Base-by-base conservation (phyloP, 2,888 invertebrate genomes). In the Volucella inflata region DNA sequence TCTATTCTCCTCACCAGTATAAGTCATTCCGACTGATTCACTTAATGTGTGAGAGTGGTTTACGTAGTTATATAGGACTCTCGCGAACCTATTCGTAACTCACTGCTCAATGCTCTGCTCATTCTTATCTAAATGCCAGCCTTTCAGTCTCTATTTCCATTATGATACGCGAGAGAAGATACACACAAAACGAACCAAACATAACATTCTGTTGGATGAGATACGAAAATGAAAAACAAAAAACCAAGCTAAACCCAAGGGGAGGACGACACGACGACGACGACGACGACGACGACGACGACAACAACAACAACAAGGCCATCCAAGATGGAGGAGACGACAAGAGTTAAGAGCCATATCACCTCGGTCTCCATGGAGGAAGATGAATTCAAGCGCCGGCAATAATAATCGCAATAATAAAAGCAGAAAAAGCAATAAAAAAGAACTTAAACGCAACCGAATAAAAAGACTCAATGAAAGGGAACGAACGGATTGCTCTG, bases 111-210 rank as follows among this genome's bases (percentile, higher is more conserved):
- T 42, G 55, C 78, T 30, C 30, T 62, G 78, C 75, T 70, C 89
- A 88, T 81, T 88, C 89, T 91, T 91, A 92, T 92, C 92, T 91
- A 90, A 91, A 90, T 91, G 91, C 91, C 92, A 92, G 92, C 91
- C 92, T 92, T 90, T 90, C 90, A 91, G 92, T 92, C 92, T 92
- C 92, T 92, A 92, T 92, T 92, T 92, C 92, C 92, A 92, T 92
- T 92, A 92, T 92, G 92, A 92, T 92, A 90, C 90, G 89, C 30
- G 30, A 30, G 30, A 88, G 89, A 91, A 92, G 91, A 91, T 89
- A 88, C 77, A 87, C 85, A 87, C 87, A 81, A 81, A 83, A 75
- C 72, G 87, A 88, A 89, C 84, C 88, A 87, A 87, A 88, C 50
- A 59, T 21, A 17, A 59, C 65, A 68, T 60, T 51, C 36, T 57